phyloP scores from a whole-genome alignment of 53 echinoderm and acorn worm genomes.

The Hippasteria phrygiana region DNA sequence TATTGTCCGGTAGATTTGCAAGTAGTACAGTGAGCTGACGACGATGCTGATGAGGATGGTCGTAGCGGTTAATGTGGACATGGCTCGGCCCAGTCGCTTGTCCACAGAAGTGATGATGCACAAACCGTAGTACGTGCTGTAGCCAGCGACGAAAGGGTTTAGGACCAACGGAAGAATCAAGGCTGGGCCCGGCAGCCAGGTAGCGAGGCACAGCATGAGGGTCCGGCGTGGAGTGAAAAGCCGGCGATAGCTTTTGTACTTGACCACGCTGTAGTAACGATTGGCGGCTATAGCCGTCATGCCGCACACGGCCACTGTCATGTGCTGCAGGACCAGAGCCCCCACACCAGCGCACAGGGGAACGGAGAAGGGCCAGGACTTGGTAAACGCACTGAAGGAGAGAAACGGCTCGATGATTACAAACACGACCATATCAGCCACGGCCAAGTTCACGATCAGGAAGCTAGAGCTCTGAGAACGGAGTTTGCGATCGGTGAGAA shows the following conservation, averaged over 20 bases:
- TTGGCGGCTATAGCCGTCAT: slow-evolving; percentile 47
- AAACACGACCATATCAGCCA: slow-evolving; percentile 37
- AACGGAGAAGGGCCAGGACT: background rate
- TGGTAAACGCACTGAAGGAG: background rate
- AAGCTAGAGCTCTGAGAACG: slow-evolving; percentile 33
- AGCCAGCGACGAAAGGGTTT: background rate
- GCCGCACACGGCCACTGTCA: slow-evolving; percentile 22
- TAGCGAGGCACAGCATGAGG: slow-evolving; percentile 4
- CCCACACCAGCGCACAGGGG: slow-evolving; percentile 8
- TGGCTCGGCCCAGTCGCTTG: background rate
- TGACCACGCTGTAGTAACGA: slow-evolving; percentile 45
- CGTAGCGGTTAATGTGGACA: background rate
- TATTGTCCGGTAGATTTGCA: background rate
- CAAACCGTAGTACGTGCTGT: slow-evolving; percentile 12
- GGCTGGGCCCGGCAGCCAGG: slow-evolving; percentile 10
- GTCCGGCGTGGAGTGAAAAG: slow-evolving; percentile 11
- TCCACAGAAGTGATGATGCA: background rate
- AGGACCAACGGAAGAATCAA: background rate
- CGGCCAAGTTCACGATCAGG: slow-evolving; percentile 42
- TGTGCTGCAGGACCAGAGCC: slow-evolving; percentile 16
- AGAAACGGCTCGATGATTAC: slow-evolving; percentile 38
- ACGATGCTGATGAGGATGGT: background rate
- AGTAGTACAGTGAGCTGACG: slow-evolving; percentile 16
- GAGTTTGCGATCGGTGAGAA: slow-evolving; percentile 29
- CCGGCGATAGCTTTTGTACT: background rate